Conservation (phyloP, 2,113 vertebrate genomes). For the Rousettus leschenaultii region DNA sequence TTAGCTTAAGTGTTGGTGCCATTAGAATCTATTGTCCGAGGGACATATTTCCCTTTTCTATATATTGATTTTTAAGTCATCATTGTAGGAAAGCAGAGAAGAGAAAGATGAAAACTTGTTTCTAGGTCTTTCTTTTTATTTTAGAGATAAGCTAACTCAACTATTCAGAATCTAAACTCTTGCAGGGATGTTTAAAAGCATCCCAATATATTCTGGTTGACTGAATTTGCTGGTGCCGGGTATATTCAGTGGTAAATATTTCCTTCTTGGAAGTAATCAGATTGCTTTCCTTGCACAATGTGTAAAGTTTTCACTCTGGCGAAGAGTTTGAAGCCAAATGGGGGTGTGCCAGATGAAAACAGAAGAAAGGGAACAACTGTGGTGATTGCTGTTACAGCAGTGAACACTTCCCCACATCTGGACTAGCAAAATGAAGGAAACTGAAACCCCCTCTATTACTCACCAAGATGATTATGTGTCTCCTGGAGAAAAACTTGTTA, state of each 20-base stretch:
- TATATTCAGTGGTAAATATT: conserved; percentile 43
- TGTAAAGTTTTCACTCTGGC: conserved; percentile 72
- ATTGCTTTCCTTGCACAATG: conserved; percentile 65
- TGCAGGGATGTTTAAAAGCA: conserved; percentile 7
- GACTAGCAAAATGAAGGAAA: conserved; percentile 66
- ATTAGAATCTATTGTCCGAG: conserved; percentile 27
- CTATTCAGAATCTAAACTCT: not conserved
- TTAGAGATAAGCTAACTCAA: not conserved
- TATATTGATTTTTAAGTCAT: conserved; percentile 36
- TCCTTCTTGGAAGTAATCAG: conserved; percentile 46
- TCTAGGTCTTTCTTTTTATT: conserved; percentile 16
- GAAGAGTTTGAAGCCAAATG: conserved; percentile 78
- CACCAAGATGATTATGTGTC: conserved; percentile 51
- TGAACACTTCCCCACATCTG: conserved; percentile 69
- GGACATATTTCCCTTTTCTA: not conserved
- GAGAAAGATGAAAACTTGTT: not conserved
- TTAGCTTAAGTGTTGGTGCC: conserved; percentile 27
- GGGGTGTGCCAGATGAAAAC: conserved; percentile 77
- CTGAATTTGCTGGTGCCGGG: conserved; percentile 42
- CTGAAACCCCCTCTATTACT: conserved; percentile 53
- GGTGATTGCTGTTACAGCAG: conserved; percentile 71
- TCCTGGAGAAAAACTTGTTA: conserved; percentile 42
- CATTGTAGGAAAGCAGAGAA: not conserved
- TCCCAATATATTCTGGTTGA: not conserved
- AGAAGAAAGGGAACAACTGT: conserved; percentile 73